Evolutionary conservation across 2,113 vertebrate genomes (phyloP), one percentile per base, ranked within the genome.

Genomic region (Mesitornis unicolor): DNA sequence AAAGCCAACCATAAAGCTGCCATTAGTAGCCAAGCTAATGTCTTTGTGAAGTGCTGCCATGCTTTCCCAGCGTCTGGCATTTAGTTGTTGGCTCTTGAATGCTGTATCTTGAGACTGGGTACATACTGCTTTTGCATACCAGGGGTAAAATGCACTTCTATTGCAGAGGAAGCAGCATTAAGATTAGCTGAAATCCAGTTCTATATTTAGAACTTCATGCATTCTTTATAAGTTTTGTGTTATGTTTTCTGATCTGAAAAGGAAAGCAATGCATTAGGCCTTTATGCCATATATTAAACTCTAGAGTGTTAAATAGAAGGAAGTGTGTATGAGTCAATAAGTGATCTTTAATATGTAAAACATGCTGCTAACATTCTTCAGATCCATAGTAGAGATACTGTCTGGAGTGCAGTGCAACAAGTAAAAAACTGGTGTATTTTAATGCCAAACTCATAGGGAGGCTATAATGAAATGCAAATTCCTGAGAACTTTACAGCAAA

Each of bases 281-380:
- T 96, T 96, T 80, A 31, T 69, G 45, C 68, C 61, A n/a, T 83
- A 57, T 91, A 93, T 95, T 91, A 95, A 93, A 93, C 47, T 83
- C 47, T 36, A 14, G 59, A 83, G 71, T 88, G 90, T 93, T 93
- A 96, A 93, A 88, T 90, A 91, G 76, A 87, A 95, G 84, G 31
- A 91, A 93, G 94, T 36, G 59, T 84, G 65, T 77, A 51, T 71
- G 60, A 91, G 64, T 74, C 1, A 10, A 88, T 91, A 96, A 95
- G 79, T 80, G 59, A 90, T 92, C 85, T 96, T 94, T 81, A 93
- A 56, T 92, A 95, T 71, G 90, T 93, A 93, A 96, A 96, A 67
- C 60, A 88, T 4, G 1, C 59, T 81, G 59, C 51, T 68, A 96
- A 68, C 0, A 0, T 60, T 92, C 71, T 60, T 74, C 79, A 81